Evolutionary conservation across 1,140 invertebrate genomes (phyloP).

Genomic region (Mycetomoellerius zeteki): DNA sequence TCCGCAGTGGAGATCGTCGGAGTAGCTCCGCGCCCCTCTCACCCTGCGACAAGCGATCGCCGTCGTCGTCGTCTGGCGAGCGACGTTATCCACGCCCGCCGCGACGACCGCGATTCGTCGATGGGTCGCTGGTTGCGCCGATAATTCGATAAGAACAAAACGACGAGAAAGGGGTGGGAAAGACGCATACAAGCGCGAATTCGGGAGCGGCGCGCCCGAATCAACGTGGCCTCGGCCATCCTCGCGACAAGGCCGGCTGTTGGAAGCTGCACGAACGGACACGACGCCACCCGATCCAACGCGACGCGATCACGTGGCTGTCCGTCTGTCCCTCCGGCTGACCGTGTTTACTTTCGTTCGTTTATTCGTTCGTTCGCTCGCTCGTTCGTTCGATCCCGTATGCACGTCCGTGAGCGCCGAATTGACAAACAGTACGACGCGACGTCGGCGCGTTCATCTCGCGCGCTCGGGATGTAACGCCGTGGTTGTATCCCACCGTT

Average conservation of each 20-base stretch:
- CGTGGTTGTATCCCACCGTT: not conserved
- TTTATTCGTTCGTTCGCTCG: not conserved
- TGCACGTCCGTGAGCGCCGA: constrained; percentile 19
- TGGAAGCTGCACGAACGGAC: constrained; percentile 33
- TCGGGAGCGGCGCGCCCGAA: constrained; percentile 33
- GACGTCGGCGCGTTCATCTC: constrained; percentile 25
- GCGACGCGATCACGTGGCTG: constrained; percentile 47
- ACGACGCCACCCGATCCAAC: constrained; percentile 33
- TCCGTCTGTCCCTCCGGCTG: not conserved
- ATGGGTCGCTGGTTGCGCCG: not conserved
- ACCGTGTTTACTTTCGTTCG: constrained; percentile 37
- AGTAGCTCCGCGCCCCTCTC: not conserved
- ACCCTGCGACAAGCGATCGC: not conserved
- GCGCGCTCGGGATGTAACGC: constrained; percentile 19
- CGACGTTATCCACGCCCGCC: not conserved
- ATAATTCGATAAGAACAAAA: constrained; percentile 9
- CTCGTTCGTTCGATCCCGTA: not conserved
- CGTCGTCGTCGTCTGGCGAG: constrained; percentile 5
- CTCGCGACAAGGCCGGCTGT: constrained; percentile 19
- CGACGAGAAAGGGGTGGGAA: not conserved
- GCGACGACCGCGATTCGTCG: constrained; percentile 16
- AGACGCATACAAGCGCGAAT: too few species aligned
- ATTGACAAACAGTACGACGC: constrained; percentile 3
- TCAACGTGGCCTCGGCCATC: constrained; percentile 43
- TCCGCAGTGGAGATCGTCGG: constrained; percentile 10